Percentiles rank a stretch among this genome's conserved stretches.
These are phyloP conservation scores for Aporophyla nigra DNA, from an alignment of 2,888 invertebrate genomes.

Conservation along the genomic window DNA sequence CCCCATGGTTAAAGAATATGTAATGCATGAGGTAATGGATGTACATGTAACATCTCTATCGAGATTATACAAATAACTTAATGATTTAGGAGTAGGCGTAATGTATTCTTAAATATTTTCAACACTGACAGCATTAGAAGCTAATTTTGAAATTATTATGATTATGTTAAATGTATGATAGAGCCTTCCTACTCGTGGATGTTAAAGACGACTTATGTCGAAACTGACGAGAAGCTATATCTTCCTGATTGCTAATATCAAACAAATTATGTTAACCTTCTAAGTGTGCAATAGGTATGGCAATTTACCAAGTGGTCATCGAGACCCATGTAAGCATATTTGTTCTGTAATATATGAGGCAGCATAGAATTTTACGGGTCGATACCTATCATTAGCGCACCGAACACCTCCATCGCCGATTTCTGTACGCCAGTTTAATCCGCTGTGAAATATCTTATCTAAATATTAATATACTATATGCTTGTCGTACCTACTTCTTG, in stretches of 20 bases:
- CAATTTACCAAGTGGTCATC: background rate
- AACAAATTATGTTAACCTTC: conserved; percentile 7
- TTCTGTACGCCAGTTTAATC: background rate
- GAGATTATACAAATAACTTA: background rate
- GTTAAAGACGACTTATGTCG: background rate
- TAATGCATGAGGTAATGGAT: conserved; percentile 8
- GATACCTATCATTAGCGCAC: background rate
- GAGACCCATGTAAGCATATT: background rate
- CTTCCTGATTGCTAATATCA: conserved; percentile 9
- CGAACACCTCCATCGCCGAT: background rate
- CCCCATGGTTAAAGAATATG: background rate
- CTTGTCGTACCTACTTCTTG: background rate
- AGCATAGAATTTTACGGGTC: background rate
- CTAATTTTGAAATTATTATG: conserved; percentile 1
- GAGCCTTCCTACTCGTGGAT: background rate
- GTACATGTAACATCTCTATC: too few species aligned
- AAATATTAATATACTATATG: background rate
- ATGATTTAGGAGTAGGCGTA: background rate
- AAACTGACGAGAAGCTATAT: background rate
- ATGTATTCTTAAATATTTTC: conserved; percentile 2
- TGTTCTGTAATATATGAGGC: background rate
- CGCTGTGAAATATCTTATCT: background rate
- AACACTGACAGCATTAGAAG: background rate
- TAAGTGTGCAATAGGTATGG: background rate
- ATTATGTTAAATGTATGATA: background rate